Evolutionary conservation across 30 jellyfish, hydroid and myxozoan genomes (phyloP).

Genomic region (Aurelia sp.): DNA sequence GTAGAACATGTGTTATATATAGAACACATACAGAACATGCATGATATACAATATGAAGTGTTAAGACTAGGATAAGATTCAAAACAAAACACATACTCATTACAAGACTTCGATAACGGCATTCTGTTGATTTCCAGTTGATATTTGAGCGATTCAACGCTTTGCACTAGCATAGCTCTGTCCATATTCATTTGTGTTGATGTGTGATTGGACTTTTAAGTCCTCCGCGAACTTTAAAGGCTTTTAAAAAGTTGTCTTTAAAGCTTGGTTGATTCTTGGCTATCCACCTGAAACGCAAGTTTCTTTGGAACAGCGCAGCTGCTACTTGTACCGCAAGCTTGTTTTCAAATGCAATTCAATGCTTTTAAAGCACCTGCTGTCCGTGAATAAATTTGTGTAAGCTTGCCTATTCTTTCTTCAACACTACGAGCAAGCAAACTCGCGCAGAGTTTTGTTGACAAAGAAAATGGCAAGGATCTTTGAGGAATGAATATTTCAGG

Average conservation of each 20-base stretch:
- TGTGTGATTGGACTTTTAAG: neutral
- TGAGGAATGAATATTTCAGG: too few species aligned
- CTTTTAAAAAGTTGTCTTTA: constrained; percentile 3
- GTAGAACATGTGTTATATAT: too few species aligned
- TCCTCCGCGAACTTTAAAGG: neutral
- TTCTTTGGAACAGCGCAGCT: neutral
- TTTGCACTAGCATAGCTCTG: constrained; percentile 82
- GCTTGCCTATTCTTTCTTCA: neutral
- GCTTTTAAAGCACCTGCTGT: constrained; percentile 15
- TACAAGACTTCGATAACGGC: constrained; percentile 96
- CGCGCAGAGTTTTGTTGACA: too few species aligned
- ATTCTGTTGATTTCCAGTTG: constrained; percentile 84
- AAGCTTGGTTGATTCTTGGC: constrained; percentile 10
- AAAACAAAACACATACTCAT: constrained; percentile 78
- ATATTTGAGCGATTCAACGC: constrained; percentile 81
- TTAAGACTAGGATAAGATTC: neutral
- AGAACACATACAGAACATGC: too few species aligned
- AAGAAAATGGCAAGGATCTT: too few species aligned
- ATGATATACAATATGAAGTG: neutral
- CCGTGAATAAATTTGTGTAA: neutral
- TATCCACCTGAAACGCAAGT: neutral
- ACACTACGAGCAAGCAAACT: neutral
- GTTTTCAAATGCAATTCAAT: constrained; percentile 7
- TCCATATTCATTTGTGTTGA: constrained; percentile 66
- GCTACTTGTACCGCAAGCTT: constrained; percentile 1